A percentile compares a stretch with the other conserved stretches of the same genome.
These are phyloP conservation scores for Phenganax marumi DNA, from an alignment of 92 coral and sea anemone species.

Conservation along the genomic window DNA sequence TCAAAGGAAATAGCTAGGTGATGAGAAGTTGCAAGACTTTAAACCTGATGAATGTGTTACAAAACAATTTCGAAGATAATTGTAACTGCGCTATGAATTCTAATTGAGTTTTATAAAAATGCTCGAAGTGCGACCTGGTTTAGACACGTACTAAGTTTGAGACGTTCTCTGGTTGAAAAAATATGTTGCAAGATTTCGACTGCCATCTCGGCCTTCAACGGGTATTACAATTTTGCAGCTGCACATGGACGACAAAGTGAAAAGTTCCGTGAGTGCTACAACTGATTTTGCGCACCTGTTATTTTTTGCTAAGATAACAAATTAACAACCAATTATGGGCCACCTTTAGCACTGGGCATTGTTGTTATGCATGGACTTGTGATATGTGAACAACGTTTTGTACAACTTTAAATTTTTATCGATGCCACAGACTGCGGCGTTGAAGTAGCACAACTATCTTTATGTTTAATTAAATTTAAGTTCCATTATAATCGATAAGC, in stretches of 20 bases:
- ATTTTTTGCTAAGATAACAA: background rate
- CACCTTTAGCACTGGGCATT: background rate
- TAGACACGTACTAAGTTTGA: too few relatives aligned
- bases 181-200: too few relatives aligned
- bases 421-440: slow-evolving; percentile 6
- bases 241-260: background rate
- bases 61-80: too few relatives aligned
- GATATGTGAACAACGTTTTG: background rate
- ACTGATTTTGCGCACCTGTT: background rate
- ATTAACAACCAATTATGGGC: background rate
- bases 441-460: background rate
- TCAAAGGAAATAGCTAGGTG: too few relatives aligned
- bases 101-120: too few relatives aligned
- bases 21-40: too few relatives aligned
- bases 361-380: background rate
- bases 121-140: too few relatives aligned
- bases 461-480: slow-evolving; percentile 1
- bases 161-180: too few relatives aligned
- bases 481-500: background rate
- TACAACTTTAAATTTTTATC: background rate
- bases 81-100: too few relatives aligned
- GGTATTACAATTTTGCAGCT: too few relatives aligned
- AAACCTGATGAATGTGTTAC: too few relatives aligned
- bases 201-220: too few relatives aligned
- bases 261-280: background rate